Conservation (phyloP, 2,888 invertebrate species). For the Lagria hirta region DNA sequence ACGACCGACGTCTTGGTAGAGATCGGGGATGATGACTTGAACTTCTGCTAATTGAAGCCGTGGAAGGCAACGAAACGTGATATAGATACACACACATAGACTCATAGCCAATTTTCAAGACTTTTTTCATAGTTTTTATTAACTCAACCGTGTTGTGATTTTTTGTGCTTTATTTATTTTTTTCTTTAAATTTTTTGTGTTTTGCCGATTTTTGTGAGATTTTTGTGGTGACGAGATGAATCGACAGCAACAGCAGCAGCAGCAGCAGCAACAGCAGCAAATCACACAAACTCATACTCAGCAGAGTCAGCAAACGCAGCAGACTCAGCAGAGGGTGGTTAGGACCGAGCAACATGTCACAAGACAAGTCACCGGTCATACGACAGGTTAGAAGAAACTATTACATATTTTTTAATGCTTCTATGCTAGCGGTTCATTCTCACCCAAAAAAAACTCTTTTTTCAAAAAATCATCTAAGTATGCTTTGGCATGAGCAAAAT, state of each 20-base stretch:
- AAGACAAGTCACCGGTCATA: slow-evolving; percentile 71
- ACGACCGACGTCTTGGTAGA: slow-evolving; percentile 90
- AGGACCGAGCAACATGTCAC: slow-evolving; percentile 78
- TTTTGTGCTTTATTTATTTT: slow-evolving; percentile 45
- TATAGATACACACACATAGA: slow-evolving; percentile 26
- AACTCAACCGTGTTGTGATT: slow-evolving; percentile 48
- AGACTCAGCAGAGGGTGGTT: slow-evolving; percentile 61
- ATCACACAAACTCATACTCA: slow-evolving; percentile 40
- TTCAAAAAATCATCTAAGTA: neutral
- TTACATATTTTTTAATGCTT: slow-evolving; percentile 18
- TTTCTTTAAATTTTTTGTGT: slow-evolving; percentile 40
- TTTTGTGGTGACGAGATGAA: slow-evolving; percentile 66
- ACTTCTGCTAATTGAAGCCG: slow-evolving; percentile 67
- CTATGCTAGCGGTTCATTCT: slow-evolving; percentile 21
- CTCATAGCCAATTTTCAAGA: too few species aligned
- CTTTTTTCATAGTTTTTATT: slow-evolving; percentile 25
- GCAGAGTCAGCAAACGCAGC: slow-evolving; percentile 57
- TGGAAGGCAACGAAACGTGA: slow-evolving; percentile 53
- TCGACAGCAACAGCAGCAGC: slow-evolving; percentile 67
- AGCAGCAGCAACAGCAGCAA: slow-evolving; percentile 60
- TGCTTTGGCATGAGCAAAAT: slow-evolving; percentile 1
- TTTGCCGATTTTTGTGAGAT: slow-evolving; percentile 41
- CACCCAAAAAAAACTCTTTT: slow-evolving; percentile 6
- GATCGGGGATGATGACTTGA: slow-evolving; percentile 76
- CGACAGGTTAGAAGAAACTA: slow-evolving; percentile 62